Conservation (phyloP, 2,888 invertebrate species). For the Ferrisia virgata region DNA sequence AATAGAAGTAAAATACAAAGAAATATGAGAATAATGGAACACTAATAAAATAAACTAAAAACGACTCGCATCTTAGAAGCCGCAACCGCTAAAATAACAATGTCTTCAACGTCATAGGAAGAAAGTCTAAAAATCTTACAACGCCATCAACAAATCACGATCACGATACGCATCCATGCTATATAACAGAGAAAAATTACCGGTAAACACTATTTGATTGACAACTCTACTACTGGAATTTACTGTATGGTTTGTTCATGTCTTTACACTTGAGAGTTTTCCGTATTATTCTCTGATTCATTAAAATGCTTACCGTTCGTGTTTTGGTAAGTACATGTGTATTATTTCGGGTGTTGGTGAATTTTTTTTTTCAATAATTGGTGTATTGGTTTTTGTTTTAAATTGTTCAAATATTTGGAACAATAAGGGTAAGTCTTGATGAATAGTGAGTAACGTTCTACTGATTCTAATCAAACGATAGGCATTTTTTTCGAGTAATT, state of each 20-base stretch:
- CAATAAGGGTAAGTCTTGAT: background rate
- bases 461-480: too few relatives aligned
- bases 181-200: constrained; percentile 4
- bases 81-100: background rate
- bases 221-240: constrained; percentile 10
- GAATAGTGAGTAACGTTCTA: too few relatives aligned
- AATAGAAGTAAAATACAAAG: background rate
- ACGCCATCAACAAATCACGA: constrained; percentile 12
- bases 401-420: background rate
- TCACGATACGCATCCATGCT: constrained; percentile 1
- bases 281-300: background rate
- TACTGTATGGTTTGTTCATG: background rate
- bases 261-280: background rate
- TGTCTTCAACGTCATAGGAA: background rate
- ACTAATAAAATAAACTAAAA: background rate
- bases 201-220: constrained; percentile 17
- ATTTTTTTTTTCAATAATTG: background rate
- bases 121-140: background rate
- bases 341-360: background rate
- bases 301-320: constrained; percentile 1
- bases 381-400: background rate
- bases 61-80: background rate
- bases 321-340: background rate
- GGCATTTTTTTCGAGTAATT: too few relatives aligned
- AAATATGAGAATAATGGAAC: constrained; percentile 10